Base-by-base conservation (phyloP, 2,888 invertebrate species). In the Magallana nippona region DNA sequence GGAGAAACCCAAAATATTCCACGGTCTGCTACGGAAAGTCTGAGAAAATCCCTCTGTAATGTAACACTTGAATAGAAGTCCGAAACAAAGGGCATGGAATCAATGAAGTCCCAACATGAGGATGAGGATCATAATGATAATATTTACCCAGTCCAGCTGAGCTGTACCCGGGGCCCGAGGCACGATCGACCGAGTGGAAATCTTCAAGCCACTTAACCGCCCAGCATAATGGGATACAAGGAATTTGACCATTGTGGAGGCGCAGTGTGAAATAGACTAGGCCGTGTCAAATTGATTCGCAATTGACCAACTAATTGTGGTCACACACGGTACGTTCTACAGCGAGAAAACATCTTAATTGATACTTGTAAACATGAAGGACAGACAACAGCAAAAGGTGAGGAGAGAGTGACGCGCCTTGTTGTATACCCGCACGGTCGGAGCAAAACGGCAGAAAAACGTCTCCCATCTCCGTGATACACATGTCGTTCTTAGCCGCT, bases 251-350 rank as follows among this genome's bases (percentile, higher is more conserved):
- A 83, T 85, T 81, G 83, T 83, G 63, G 71, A 55, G 44, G 63
- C 81, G 22, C 81, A 79, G 83, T 79, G 83, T 55, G 85, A 78
- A 71, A 62, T 79, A 82, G 79, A 79, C 78, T 79, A 58, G 82
- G 63, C 78, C 83, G 81, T 85, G 85, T 83, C 85, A 85, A 57
- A 62, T 81, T 79, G 82, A 83, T 83, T 85, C 82, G 55, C 81
- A 82, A 77, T 77, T 83, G 85, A 83, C 85, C 85, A 78, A 44
- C 57, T 83, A 27, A 81, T 81, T 82, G 83, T 82, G 85, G 57
- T 71, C 83, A 85, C 58, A 82, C 78, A 78, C 79, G 79, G 81
- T 71, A 60, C 78, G 82, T 56, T 81, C 62, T 79, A 79, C 55
- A 27, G 83, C 83, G 79, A 80, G 62, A 85, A 77, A 79, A 83